These are phyloP conservation scores for western clawed frog (Xenopus tropicalis) DNA, from an alignment of 2,113 vertebrate species.

Conservation along the genomic window DNA sequence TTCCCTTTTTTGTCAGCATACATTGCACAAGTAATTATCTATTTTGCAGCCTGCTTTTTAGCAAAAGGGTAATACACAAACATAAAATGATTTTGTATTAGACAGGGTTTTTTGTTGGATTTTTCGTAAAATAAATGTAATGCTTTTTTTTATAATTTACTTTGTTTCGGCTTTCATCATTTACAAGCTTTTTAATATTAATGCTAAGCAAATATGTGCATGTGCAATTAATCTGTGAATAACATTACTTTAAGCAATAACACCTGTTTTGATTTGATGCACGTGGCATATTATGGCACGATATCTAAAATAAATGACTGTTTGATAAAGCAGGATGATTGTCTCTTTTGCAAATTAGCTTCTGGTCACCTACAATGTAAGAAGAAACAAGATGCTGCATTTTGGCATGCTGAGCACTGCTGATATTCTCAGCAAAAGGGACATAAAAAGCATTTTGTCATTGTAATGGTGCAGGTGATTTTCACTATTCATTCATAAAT, in stretches of 20 bases:
- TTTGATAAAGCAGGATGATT: conserved; percentile 3
- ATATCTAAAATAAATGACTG: conserved; percentile 20
- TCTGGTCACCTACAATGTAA: conserved; percentile 17
- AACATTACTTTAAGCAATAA: conserved; percentile 31
- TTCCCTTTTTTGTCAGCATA: too few relatives aligned
- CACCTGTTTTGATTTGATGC: conserved; percentile 30
- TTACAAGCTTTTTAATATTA: conserved; percentile 28
- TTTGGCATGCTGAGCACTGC: conserved; percentile 22
- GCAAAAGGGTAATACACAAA: too few relatives aligned
- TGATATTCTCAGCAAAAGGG: conserved; percentile 44
- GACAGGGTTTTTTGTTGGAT: too few relatives aligned
- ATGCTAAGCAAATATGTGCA: conserved; percentile 27
- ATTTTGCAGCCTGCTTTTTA: too few relatives aligned
- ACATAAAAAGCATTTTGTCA: conserved; percentile 47
- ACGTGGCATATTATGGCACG: not conserved
- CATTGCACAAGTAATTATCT: too few relatives aligned
- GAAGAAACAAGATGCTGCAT: conserved; percentile 27
- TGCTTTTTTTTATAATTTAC: too few relatives aligned
- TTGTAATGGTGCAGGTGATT: conserved; percentile 49
- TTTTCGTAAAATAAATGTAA: too few relatives aligned
- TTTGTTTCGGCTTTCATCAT: conserved; percentile 28
- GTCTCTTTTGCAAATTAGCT: conserved; percentile 23
- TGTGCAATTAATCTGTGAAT: conserved; percentile 48
- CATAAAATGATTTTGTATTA: too few relatives aligned
- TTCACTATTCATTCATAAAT: conserved; percentile 51